Conservation (phyloP, 2,888 invertebrate genomes). For the Philhelius pedissequus region DNA sequence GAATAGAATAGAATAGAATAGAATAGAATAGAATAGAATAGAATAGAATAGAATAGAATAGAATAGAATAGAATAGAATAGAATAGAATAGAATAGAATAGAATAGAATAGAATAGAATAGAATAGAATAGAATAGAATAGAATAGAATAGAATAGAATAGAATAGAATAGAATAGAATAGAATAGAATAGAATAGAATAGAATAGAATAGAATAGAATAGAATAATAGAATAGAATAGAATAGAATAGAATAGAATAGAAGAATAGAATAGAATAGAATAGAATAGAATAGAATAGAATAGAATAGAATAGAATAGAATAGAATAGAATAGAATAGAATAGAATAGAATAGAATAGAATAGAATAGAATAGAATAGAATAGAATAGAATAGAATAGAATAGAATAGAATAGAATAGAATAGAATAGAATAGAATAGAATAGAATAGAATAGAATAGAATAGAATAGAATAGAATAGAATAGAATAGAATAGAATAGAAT, state of each 20-base stretch:
- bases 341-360: background rate
- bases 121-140: background rate
- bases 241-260: background rate
- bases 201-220: background rate
- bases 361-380: background rate
- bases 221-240: background rate
- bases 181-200: background rate
- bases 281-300: background rate
- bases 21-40: background rate
- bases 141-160: background rate
- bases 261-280: background rate
- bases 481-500: background rate
- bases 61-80: background rate
- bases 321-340: background rate
- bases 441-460: background rate
- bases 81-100: background rate
- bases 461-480: background rate
- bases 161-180: background rate
- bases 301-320: background rate
- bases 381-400: background rate
- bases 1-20: background rate
- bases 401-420: background rate
- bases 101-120: background rate
- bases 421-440: background rate
- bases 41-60: background rate